Base-by-base conservation (phyloP, 2,113 vertebrate species). In the Caranx ignobilis region DNA sequence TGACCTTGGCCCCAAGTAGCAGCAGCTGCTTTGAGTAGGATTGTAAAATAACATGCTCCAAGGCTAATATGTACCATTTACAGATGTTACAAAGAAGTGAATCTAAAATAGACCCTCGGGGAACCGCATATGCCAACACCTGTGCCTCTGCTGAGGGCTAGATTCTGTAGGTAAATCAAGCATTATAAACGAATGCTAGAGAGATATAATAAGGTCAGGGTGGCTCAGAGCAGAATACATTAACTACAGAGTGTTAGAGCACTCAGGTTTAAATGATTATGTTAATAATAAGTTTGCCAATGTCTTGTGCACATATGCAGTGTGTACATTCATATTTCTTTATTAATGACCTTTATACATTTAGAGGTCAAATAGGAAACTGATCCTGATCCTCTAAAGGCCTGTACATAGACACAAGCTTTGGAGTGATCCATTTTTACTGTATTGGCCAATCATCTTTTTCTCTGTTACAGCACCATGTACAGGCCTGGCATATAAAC, bases 331-430 rank as follows among this genome's bases (percentile, higher is more conserved):
- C 6, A 41, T 41, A 11, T 41, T 16, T 57, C 48, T 55, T 48
- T 6, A 6, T 16, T 12, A 9, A 32, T 59, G 54, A 65, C 60
- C 60, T 71, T 31, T 34, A 21, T 71, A 31, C 32, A 59, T 32
- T 18, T n/a, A 41, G 37, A 86, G 18, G 62, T 69, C 52, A 80
- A 63, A 64, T 31, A 45, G 37, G 7, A 37, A 37, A 37, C 31
- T 63, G 35, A 26, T 26, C 26, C 26, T 26, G 26, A 26, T 26
- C 26, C 1, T 1, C 26, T 26, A 26, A 1, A 26, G 26, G 26
- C 26, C 26, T 26, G 26, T 26, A 26, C 26, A 26, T 26, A 26
- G 26, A 26, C 26, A 26, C 26, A 26, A 26, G 26, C 26, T 26
- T 26, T 26, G 26, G 26, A 26, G 26, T 26, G 26, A 26, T 26